phyloP scores from a whole-genome alignment of 2,888 invertebrate species.

The Peribatodes rhomboidaria region DNA sequence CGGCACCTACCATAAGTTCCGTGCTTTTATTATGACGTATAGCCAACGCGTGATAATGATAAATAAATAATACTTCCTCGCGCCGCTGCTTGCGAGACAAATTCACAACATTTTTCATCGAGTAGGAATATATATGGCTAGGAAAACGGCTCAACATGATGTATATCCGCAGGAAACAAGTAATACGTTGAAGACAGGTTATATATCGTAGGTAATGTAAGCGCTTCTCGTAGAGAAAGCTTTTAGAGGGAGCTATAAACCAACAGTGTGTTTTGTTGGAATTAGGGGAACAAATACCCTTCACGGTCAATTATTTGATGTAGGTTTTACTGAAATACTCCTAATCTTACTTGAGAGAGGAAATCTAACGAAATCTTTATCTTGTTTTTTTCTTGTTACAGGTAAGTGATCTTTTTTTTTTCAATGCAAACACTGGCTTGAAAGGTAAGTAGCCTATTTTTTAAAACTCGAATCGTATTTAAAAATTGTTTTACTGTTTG shows the following conservation, averaged over 20 bases:
- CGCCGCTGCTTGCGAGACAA: slow-evolving; percentile 50
- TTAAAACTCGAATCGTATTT: not conserved
- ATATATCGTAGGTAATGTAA: slow-evolving; percentile 69
- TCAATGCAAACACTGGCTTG: not conserved
- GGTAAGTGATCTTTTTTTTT: slow-evolving; percentile 39
- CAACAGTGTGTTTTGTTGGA: slow-evolving; percentile 54
- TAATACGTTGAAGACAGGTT: slow-evolving; percentile 69
- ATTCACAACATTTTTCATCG: slow-evolving; percentile 64
- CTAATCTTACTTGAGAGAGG: not conserved
- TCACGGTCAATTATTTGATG: slow-evolving; percentile 48
- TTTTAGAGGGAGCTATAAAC: slow-evolving; percentile 62
- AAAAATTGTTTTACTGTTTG: not conserved
- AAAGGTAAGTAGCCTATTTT: slow-evolving; percentile 29
- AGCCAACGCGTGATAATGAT: slow-evolving; percentile 44
- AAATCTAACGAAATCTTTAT: not conserved
- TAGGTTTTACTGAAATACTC: slow-evolving; percentile 29
- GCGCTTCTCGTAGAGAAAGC: slow-evolving; percentile 65
- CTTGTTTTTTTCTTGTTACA: slow-evolving; percentile 42
- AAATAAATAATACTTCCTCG: slow-evolving; percentile 42
- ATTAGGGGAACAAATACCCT: slow-evolving; percentile 46
- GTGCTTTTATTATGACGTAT: slow-evolving; percentile 43
- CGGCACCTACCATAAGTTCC: slow-evolving; percentile 32
- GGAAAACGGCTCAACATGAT: slow-evolving; percentile 71
- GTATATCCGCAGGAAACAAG: slow-evolving; percentile 70
- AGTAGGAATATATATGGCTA: slow-evolving; percentile 66